Conservation (phyloP, 2,888 invertebrate genomes). For the Axea sp. region DNA sequence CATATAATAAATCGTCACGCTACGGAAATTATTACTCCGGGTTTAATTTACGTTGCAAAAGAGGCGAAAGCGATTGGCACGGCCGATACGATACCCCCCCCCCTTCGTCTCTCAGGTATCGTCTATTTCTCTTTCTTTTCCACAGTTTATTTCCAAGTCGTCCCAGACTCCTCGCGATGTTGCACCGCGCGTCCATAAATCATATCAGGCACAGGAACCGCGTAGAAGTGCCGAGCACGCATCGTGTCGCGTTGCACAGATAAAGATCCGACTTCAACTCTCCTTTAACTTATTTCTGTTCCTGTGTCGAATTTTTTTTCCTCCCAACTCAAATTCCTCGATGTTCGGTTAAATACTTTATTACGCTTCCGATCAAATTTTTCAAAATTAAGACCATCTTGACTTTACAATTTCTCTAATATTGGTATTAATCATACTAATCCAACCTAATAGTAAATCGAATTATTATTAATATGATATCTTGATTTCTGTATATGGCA, state of each 20-base stretch:
- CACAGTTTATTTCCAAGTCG: constrained; percentile 60
- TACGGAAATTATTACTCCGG: constrained; percentile 62
- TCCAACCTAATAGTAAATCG: too few relatives aligned
- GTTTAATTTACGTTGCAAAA: constrained; percentile 64
- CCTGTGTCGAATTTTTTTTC: constrained; percentile 34
- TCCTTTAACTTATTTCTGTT: constrained; percentile 45
- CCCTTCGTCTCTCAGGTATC: constrained; percentile 28
- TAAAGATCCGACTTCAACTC: constrained; percentile 65
- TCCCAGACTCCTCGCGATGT: constrained; percentile 52
- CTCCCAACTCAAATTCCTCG: constrained; percentile 13
- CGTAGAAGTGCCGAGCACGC: constrained; percentile 63
- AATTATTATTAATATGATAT: too few relatives aligned
- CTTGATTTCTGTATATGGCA: too few relatives aligned
- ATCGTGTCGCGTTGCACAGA: constrained; percentile 70
- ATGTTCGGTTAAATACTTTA: constrained; percentile 21
- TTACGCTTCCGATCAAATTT: constrained; percentile 21
- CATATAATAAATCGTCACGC: constrained; percentile 63
- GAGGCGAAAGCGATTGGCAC: constrained; percentile 64
- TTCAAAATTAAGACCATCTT: constrained; percentile 7
- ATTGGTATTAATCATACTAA: too few relatives aligned
- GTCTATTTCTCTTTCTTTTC: constrained; percentile 62
- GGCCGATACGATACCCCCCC: constrained; percentile 57
- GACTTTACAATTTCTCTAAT: too few relatives aligned
- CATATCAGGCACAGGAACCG: constrained; percentile 57
- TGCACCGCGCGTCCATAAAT: constrained; percentile 58